phyloP scores from a whole-genome alignment of 2,888 invertebrate species.

The Tridacna crocea region DNA sequence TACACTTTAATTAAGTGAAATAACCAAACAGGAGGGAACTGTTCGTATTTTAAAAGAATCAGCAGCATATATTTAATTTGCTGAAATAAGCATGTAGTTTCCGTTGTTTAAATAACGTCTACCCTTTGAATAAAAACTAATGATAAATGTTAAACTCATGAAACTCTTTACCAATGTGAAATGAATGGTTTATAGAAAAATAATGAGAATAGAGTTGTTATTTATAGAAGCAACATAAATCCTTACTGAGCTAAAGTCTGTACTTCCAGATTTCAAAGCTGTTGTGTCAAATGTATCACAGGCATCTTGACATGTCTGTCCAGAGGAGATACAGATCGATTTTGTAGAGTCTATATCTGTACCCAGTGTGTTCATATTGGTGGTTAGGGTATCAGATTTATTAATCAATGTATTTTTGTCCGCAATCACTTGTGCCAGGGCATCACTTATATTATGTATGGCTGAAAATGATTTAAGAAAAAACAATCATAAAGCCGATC shows the following conservation, averaged over 20 bases:
- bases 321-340: constrained; percentile 55
- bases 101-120: too few relatives aligned
- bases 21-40: too few relatives aligned
- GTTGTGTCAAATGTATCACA: constrained; percentile 62
- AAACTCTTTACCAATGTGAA: too few relatives aligned
- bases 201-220: too few relatives aligned
- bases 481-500: too few relatives aligned
- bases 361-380: constrained; percentile 49
- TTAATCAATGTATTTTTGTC: constrained; percentile 54
- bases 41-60: too few relatives aligned
- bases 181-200: too few relatives aligned
- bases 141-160: too few relatives aligned
- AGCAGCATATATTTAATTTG: too few relatives aligned
- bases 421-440: constrained; percentile 53
- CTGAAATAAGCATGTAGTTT: too few relatives aligned
- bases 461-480: constrained; percentile 27
- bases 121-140: too few relatives aligned
- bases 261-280: constrained; percentile 42
- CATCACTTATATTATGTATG: constrained; percentile 56
- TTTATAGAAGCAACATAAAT: background rate
- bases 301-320: constrained; percentile 56
- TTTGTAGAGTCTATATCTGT: constrained; percentile 61
- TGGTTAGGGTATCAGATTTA: constrained; percentile 57
- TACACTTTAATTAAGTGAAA: too few relatives aligned
- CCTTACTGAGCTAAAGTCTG: constrained; percentile 63